These are phyloP conservation scores for Adrianichthys oophorus DNA, from an alignment of 2,797 vertebrate genomes.

Conservation along the genomic window DNA sequence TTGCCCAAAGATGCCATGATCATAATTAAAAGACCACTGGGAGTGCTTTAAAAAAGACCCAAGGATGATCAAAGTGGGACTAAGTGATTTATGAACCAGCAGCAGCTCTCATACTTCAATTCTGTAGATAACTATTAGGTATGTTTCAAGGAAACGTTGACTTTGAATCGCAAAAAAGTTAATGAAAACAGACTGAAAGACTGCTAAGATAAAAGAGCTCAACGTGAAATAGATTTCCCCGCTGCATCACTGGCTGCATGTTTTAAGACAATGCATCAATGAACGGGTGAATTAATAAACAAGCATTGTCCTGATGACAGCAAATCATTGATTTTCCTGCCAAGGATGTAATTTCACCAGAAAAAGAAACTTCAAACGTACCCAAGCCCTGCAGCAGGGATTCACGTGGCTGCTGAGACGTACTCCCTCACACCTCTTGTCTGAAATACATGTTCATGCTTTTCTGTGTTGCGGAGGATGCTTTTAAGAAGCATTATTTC, in stretches of 20 bases:
- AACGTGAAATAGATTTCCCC: too few relatives aligned
- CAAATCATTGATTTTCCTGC: constrained; percentile 2
- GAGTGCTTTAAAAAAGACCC: too few relatives aligned
- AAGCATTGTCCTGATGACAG: not conserved
- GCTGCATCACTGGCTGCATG: not conserved
- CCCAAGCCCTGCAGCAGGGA: constrained; percentile 36
- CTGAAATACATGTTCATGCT: constrained; percentile 68
- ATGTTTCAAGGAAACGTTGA: too few relatives aligned
- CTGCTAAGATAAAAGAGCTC: too few relatives aligned
- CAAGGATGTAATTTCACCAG: constrained; percentile 14
- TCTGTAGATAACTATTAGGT: too few relatives aligned
- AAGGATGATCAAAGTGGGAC: too few relatives aligned
- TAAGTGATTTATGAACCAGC: too few relatives aligned
- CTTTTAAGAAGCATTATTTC: constrained; percentile 82
- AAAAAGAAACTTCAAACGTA: constrained; percentile 56
- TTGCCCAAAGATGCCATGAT: too few relatives aligned
- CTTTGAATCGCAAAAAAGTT: too few relatives aligned
- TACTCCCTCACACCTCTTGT: constrained; percentile 55
- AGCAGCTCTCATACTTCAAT: too few relatives aligned
- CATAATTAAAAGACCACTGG: too few relatives aligned
- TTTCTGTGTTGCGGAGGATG: constrained; percentile 67
- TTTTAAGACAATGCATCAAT: constrained; percentile 8
- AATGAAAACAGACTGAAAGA: too few relatives aligned
- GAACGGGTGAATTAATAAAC: not conserved
- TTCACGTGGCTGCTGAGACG: constrained; percentile 64